Conservation (phyloP, 2,888 invertebrate genomes). For the Thymelicus acteon region DNA sequence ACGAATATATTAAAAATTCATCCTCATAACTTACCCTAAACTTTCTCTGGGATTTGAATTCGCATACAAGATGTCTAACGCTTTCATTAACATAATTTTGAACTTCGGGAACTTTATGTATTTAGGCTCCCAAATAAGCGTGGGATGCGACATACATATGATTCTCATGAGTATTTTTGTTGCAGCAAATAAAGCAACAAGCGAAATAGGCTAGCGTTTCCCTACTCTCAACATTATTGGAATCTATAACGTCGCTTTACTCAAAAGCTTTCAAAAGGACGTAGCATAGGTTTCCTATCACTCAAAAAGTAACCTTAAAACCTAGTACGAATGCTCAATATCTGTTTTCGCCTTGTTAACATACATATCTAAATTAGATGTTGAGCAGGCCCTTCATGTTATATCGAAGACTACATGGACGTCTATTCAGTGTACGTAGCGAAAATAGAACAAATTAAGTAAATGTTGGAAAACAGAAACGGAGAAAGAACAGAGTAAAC, state of each 20-base stretch:
- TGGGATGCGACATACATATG: conserved; percentile 16
- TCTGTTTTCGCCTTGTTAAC: neutral
- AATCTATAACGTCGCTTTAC: conserved; percentile 45
- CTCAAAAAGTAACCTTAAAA: neutral
- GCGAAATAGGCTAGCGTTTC: conserved; percentile 41
- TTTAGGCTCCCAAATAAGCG: conserved; percentile 30
- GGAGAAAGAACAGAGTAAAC: neutral
- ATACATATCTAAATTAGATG: conserved; percentile 16
- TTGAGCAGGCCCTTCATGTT: conserved; percentile 22
- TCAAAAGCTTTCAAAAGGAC: conserved; percentile 23
- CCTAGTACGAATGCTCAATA: neutral
- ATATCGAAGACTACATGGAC: conserved; percentile 20
- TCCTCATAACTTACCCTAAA: conserved; percentile 20
- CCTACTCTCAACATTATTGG: conserved; percentile 50
- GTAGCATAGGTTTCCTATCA: neutral
- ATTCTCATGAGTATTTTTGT: conserved; percentile 40
- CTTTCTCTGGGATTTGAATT: conserved; percentile 18
- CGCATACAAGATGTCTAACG: conserved; percentile 16
- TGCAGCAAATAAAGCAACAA: conserved; percentile 45
- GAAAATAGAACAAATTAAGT: conserved; percentile 19
- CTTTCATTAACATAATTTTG: conserved; percentile 32
- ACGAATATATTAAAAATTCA: conserved; percentile 4
- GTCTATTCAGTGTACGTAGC: conserved; percentile 12
- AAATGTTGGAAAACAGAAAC: conserved; percentile 4
- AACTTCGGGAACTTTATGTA: conserved; percentile 28